Percentiles rank a stretch among this genome's conserved stretches.
These are phyloP conservation scores for Sciaenops ocellatus DNA, from an alignment of 2,797 vertebrate species.

Conservation along the genomic window DNA sequence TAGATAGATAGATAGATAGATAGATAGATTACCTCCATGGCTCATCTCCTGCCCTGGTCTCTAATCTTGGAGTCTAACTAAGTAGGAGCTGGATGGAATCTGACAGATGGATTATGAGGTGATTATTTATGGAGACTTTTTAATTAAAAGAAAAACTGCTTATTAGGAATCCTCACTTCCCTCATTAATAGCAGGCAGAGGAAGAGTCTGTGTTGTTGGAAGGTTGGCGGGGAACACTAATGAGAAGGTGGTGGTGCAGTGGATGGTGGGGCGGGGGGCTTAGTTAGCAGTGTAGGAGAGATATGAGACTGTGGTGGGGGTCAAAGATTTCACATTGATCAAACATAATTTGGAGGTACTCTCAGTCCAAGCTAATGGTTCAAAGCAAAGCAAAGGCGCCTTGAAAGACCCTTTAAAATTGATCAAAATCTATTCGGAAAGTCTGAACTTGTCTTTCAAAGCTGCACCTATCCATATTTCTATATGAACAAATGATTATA, in stretches of 20 bases:
- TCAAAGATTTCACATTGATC: slow-evolving; percentile 46
- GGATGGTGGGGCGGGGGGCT: background rate
- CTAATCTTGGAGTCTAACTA: slow-evolving; percentile 77
- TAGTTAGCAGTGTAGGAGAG: slow-evolving; percentile 8
- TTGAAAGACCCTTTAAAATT: background rate
- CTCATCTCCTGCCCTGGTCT: slow-evolving; percentile 57
- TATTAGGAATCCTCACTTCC: slow-evolving; percentile 86
- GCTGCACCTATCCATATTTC: background rate
- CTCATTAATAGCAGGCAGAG: slow-evolving; percentile 85
- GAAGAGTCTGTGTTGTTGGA: slow-evolving; percentile 78
- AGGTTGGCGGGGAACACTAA: slow-evolving; percentile 81
- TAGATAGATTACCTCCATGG: slow-evolving; percentile 9
- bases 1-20: slow-evolving; percentile 29
- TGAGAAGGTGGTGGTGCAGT: slow-evolving; percentile 68
- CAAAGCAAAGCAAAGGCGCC: background rate
- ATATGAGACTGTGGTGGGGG: slow-evolving; percentile 30
- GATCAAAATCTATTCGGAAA: background rate
- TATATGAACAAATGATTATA: background rate
- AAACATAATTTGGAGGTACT: slow-evolving; percentile 22
- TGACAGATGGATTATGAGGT: slow-evolving; percentile 88
- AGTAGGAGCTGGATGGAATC: slow-evolving; percentile 82
- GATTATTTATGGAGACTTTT: slow-evolving; percentile 89
- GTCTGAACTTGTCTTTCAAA: background rate
- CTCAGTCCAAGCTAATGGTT: slow-evolving; percentile 15
- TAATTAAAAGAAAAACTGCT: slow-evolving; percentile 89